Conservation (phyloP, 1,140 invertebrate genomes). For the Drosophila leontia region DNA sequence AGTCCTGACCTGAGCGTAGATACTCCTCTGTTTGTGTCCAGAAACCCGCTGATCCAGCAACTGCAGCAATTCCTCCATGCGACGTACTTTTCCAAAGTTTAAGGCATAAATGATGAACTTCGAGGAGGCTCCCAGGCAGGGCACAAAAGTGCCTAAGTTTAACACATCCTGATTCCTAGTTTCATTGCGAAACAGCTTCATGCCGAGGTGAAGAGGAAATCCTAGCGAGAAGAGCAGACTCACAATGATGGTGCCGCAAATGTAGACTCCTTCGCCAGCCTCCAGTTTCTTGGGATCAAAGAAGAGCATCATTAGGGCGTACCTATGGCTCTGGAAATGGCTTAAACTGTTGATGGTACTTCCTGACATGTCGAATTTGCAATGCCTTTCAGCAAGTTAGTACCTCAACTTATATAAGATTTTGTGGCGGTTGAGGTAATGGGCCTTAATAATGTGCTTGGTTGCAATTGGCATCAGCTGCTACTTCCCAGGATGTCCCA, state of each 20-base stretch:
- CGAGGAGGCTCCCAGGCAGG: constrained; percentile 30
- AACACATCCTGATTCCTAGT: constrained; percentile 39
- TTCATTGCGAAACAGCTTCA: constrained; percentile 33
- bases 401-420: neutral
- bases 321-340: neutral
- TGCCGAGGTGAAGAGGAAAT: constrained; percentile 53
- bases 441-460: neutral
- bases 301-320: neutral
- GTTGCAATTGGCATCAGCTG: neutral
- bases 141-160: constrained; percentile 35
- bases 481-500: neutral
- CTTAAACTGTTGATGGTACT: neutral
- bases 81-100: constrained; percentile 38
- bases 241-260: constrained; percentile 8
- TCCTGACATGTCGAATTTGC: neutral
- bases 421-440: neutral
- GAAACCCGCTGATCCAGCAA: constrained; percentile 40
- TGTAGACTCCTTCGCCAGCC: neutral
- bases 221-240: constrained; percentile 42
- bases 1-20: constrained; percentile 25
- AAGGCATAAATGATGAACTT: constrained; percentile 43
- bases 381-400: neutral
- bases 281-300: neutral
- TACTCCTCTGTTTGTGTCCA: neutral
- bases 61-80: constrained; percentile 38